These are phyloP conservation scores for Ditylenchus dipsaci DNA, from an alignment of 1,140 invertebrate genomes.

Conservation along the genomic window DNA sequence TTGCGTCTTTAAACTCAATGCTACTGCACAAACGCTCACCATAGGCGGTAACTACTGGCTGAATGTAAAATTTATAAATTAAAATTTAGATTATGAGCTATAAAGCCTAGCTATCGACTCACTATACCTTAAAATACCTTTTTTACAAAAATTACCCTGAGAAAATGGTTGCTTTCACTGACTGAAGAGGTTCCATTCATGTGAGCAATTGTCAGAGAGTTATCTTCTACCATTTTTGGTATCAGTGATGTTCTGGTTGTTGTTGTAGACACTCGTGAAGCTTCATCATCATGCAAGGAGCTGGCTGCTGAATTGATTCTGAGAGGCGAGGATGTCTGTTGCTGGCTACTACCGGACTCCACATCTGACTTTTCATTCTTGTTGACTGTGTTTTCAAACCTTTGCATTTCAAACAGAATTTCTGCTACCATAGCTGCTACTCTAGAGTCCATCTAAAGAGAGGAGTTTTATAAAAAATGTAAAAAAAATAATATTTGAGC, in stretches of 20 bases:
- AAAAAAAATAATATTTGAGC: conserved; percentile 19
- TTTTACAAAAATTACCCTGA: no score
- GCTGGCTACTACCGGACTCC: neutral
- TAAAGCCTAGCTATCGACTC: no score
- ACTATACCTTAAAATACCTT: no score
- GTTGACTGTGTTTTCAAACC: neutral
- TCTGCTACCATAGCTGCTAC: conserved; percentile 54
- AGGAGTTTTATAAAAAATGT: conserved; percentile 15
- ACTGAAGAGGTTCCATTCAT: neutral
- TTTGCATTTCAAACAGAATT: conserved; percentile 47
- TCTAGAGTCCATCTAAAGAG: conserved; percentile 55
- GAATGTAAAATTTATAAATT: no score
- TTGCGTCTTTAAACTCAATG: no score
- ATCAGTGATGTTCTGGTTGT: neutral
- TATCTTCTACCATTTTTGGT: neutral
- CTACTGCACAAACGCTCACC: no score
- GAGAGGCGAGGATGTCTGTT: neutral
- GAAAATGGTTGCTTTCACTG: neutral
- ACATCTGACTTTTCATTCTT: neutral
- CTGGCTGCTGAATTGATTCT: neutral
- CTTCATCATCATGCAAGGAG: neutral
- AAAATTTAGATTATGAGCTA: no score
- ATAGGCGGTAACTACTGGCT: no score
- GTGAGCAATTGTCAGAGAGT: neutral
- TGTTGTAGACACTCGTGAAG: neutral